Evolutionary conservation across 2,888 invertebrate genomes (phyloP), one percentile per base, ranked within the genome.

Genomic region (Spicauda simplicius): DNA sequence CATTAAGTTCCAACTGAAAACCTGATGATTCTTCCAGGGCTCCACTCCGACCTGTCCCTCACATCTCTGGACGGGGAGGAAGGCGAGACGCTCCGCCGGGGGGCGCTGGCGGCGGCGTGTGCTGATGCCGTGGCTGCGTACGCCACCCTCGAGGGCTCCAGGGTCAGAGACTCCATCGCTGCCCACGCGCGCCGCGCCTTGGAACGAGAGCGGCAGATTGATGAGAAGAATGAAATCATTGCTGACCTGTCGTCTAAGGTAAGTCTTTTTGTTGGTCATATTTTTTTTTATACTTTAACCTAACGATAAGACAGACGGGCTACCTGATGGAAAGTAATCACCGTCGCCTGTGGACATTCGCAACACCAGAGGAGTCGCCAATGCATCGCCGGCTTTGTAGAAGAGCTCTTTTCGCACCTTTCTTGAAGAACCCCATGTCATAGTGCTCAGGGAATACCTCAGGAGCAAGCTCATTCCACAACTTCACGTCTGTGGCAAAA

Each of bases 171-270:
- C 81, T 95, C 97, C 76, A 92, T 97, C 63, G 97, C 97, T 59
- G 96, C 96, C 73, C 95, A 97, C 16, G 95, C 96, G 68, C 94
- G 96, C 25, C 95, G 97, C 63, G 94, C 97, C 8, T 93, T 96
- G 71, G 97, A 97, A 73, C 93, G 97, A 64, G 97, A 97, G 79
- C 94, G 97, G 25, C 97, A 97, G 89, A 94, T 97, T 58, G 96
- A 97, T 76, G 95, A 96, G 81, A 95, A 97, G 80, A 96, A 96
- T 68, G 97, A 97, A 70, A 92, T 96, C 63, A 95, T 97, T 65
- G 95, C 97, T 80, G 97, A 97, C 74, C 93, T 97, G 70, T 97
- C 96, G 73, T 96, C 96, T 77, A 97, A 97, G 94, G 96, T 97
- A 79, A 90, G 91, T 64, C 10, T 50, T 16, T 33, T 33, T 30